These are phyloP conservation scores for Phrynocephalus forsythii DNA, from an alignment of 2,797 vertebrate genomes.

Conservation along the genomic window DNA sequence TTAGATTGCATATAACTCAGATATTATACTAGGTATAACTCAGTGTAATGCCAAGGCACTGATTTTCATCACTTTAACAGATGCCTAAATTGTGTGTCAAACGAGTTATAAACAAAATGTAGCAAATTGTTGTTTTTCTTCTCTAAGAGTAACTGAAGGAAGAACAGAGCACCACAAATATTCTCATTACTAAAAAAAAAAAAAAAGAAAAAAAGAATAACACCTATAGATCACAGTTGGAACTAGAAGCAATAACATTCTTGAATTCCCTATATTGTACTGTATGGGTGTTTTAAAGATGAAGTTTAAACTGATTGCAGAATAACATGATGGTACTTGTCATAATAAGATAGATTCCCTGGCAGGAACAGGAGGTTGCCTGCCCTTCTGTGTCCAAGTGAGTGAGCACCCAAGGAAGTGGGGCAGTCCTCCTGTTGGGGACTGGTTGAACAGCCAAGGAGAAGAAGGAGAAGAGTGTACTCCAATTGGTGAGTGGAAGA, in stretches of 20 bases:
- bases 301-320: slow-evolving; percentile 30
- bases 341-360: neutral
- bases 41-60: slow-evolving; percentile 46
- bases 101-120: slow-evolving; percentile 54
- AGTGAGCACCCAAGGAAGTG: too few relatives aligned
- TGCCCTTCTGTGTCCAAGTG: too few relatives aligned
- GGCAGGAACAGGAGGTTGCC: too few relatives aligned
- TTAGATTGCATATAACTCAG: slow-evolving; percentile 64
- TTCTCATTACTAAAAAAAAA: neutral
- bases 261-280: slow-evolving; percentile 22
- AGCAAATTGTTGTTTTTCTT: slow-evolving; percentile 54
- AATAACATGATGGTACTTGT: slow-evolving; percentile 13
- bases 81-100: slow-evolving; percentile 46
- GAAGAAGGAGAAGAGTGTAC: too few relatives aligned
- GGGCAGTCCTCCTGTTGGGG: too few relatives aligned
- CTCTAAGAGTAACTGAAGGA: slow-evolving; percentile 51
- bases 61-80: slow-evolving; percentile 39
- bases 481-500: too few relatives aligned
- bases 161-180: slow-evolving; percentile 42
- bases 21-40: slow-evolving; percentile 47
- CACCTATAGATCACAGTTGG: slow-evolving; percentile 44
- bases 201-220: slow-evolving; percentile 1
- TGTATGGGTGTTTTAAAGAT: slow-evolving; percentile 51
- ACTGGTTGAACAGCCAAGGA: too few relatives aligned
- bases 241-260: slow-evolving; percentile 51